These are phyloP conservation scores for Uromys caudimaculatus DNA, from an alignment of 2,797 vertebrate species.

Conservation along the genomic window DNA sequence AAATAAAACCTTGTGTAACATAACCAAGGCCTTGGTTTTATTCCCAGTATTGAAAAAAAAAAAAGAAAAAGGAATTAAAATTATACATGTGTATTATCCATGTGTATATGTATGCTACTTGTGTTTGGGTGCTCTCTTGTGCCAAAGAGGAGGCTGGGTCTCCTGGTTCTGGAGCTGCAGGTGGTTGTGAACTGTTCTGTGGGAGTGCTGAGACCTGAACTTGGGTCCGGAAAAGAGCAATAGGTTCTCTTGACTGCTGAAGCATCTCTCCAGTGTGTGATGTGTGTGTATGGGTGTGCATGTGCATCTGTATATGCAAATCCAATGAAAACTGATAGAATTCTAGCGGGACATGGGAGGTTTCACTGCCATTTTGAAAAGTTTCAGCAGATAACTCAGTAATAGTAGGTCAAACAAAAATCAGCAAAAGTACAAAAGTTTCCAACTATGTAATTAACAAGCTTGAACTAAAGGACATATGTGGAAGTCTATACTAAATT, in stretches of 20 bases:
- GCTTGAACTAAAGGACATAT: not conserved
- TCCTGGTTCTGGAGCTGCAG: not conserved
- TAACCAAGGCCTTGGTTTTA: not conserved
- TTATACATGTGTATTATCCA: not conserved
- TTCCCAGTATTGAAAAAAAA: not conserved
- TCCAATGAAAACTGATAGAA: not conserved
- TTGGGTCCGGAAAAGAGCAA: not conserved
- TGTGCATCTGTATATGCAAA: not conserved
- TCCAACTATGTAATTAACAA: not conserved
- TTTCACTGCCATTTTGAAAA: not conserved
- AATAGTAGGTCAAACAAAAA: not conserved
- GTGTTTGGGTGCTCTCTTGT: not conserved
- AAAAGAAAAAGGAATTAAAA: not conserved
- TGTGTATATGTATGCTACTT: not conserved
- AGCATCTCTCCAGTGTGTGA: not conserved
- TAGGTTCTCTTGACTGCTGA: not conserved
- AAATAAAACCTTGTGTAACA: not conserved
- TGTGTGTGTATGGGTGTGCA: not conserved
- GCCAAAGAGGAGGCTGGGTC: not conserved
- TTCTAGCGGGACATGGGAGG: not conserved
- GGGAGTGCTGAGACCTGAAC: not conserved
- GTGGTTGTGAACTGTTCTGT: not conserved
- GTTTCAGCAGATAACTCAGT: not conserved
- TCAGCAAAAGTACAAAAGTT: not conserved
- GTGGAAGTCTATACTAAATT: not conserved